Conservation (phyloP, 2,797 vertebrate genomes). For the Tragopan temminckii region DNA sequence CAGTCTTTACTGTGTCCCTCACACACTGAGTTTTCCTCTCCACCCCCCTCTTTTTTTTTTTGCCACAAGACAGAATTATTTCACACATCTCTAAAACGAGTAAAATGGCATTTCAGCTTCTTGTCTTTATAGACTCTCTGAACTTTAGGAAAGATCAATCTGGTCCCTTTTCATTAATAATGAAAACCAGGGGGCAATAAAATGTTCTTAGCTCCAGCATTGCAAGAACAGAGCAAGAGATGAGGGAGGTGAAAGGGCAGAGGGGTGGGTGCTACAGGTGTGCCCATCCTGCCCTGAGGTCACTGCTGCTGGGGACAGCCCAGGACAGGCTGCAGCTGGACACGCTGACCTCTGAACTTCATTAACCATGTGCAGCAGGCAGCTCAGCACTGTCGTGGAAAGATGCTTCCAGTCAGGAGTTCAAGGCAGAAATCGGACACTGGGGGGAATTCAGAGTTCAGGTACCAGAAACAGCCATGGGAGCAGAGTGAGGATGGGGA, state of each 20-base stretch:
- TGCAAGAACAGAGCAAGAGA: constrained; percentile 36
- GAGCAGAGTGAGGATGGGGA: neutral
- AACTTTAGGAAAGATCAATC: constrained; percentile 90
- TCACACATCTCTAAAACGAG: constrained; percentile 86
- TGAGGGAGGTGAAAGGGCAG: constrained; percentile 71
- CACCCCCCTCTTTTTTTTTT: constrained; percentile 61
- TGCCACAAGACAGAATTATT: constrained; percentile 84
- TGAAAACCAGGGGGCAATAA: constrained; percentile 88
- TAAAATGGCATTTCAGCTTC: constrained; percentile 88
- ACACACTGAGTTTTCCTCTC: neutral
- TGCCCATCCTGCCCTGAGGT: neutral
- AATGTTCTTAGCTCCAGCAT: constrained; percentile 79
- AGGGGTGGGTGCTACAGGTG: constrained; percentile 75
- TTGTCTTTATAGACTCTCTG: constrained; percentile 89
- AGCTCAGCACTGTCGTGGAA: neutral
- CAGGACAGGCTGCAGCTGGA: neutral
- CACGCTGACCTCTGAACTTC: neutral
- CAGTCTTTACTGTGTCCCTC: constrained; percentile 6
- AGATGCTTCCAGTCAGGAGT: neutral
- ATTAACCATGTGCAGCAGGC: neutral
- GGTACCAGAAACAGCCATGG: neutral
- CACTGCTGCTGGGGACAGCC: neutral
- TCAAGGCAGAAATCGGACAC: neutral
- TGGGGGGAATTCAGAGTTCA: neutral
- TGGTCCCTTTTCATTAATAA: constrained; percentile 90